Evolutionary conservation across 2,797 vertebrate species (phyloP), one percentile per base, ranked within the genome.

Genomic region (Rhadinocentrus ornatus): DNA sequence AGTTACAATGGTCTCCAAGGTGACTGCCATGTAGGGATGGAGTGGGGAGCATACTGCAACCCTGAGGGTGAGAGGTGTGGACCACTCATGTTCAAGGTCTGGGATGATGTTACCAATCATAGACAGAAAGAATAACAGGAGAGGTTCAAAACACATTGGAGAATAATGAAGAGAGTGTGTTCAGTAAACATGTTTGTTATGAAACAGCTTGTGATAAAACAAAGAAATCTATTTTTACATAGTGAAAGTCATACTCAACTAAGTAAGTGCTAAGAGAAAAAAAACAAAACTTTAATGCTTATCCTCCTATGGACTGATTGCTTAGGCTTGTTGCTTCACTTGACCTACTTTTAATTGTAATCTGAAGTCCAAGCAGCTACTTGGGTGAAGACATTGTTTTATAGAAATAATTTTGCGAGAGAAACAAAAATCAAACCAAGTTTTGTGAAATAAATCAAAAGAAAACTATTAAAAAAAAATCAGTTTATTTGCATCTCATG

Each of bases 1-100:
- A 78, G 88, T 84, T 89, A 83, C 77, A 81, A 81, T 79, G 88
- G 88, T 88, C 78, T 31, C 72, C 59, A 71, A 80, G 69, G 83
- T 80, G 75, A 89, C 58, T 73, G 64, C 66, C 75, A 71, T 62
- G 57, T 10, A 34, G 68, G 74, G 66, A 58, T 63, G 54, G 9
- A 18, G 41, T 54, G 12, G 63, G 1, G 27, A 46, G 60, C 66
- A 62, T 66, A 58, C 35, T 55, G 63, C 39, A 80, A 56, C 48
- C 75, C 73, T 22, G 16, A 64, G 73, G 80, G 73, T 72, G 32
- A 67, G 59, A 78, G 66, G 63, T 83, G 48, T 62, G 66, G 52
- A 56, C 66, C 46, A 35, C 59, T 69, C 66, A 10, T 63, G 77
- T 74, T 76, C 24, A 37, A 73, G 65, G 52, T 52, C 46, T 60